Base-by-base conservation (phyloP, 2,797 vertebrate species). In the Anabas testudineus region DNA sequence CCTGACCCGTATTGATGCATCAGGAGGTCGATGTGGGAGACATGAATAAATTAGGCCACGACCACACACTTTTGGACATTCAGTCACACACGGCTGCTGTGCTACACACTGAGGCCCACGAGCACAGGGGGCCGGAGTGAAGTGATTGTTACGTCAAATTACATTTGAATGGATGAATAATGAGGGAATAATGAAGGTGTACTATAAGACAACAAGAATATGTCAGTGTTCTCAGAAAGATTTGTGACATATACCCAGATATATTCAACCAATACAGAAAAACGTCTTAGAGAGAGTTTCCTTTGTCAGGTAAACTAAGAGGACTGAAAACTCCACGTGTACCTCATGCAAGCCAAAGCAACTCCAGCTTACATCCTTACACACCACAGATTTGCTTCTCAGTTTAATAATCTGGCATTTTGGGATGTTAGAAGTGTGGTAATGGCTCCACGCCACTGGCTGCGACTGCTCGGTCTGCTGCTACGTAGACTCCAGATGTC, bases 261-360 rank as follows among this genome's bases (percentile, higher is more conserved):
- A 47, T 24, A 24, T 47, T 15, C 10, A 3, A 45, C 18, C 43
- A 1, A 39, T 39, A 39, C 14, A 2, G 0, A 13, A 3, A 7
- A 42, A 18, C 1, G 3, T 32, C 36, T 37, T 0, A 26, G 14
- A 7, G 9, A 14, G n/a, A n/a, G n/a, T n/a, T 34, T 52, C 14
- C 52, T 47, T 26, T 74, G 66, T 63, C 53, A 47, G 7, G 22
- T 28, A 19, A 71, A 51, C 28, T n/a, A n/a, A 24, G 4, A 24
- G n/a, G 12, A 21, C 51, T 24, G 24, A 24, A 55, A 19, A 10
- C 59, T 68, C 36, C 56, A 52, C 65, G 26, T 43, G 67, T 56
- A n/a, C 36, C 18, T 1, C 26, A 1, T 47, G 22, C 24, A 24
- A 24, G 24, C 4, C 7, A 18, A 32, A 62, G 21, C 1, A 1